Evolutionary conservation across 2,888 invertebrate genomes (phyloP), one percentile per base, ranked within the genome.

Genomic region (Anarsia innoxiella): DNA sequence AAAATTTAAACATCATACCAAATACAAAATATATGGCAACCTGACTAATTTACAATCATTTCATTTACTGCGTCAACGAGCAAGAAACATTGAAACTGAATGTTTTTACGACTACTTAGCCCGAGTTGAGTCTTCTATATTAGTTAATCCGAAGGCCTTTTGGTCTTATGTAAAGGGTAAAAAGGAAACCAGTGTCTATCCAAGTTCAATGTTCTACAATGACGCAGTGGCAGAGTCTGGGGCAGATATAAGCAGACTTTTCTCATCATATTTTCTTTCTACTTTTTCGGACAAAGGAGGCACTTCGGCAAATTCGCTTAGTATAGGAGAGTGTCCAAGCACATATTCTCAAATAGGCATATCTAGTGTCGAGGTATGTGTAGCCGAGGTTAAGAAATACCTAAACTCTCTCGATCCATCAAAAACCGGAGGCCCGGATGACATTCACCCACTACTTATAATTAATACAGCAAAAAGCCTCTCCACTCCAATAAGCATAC

Each of bases 91-190:
- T 11, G 33, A 33, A 8, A 9, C 9, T 10, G 10, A n/a, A 3
- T 33, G 33, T 33, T 33, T 10, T 25, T 5, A 13, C 3, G 14
- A 9, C 2, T 33, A 31, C 12, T 25, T 33, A 3, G 16, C 2
- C 2, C 2, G 6, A 10, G 15, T 26, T 1, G 26, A 26, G 10
- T 3, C 16, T 9, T 12, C 13, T 13, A 33, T 25, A 3, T 10
- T 23, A 2, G 3, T 2, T 2, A 26, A 33, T 14, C 33, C 33
- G 1, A 33, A 33, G 14, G 2, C 8, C 2, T 25, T 33, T 11
- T 33, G 25, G 33, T 26, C 25, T 8, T 33, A 26, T 10, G n/a
- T 33, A n/a, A 25, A 33, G 5, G 10, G 12, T 15, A 25, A 6
- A 8, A 13, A 15, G 11, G 6, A 12, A 14, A 2, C 2, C 14